Evolutionary conservation across 2,113 vertebrate genomes (phyloP).

Genomic region (Arizona elegans): DNA sequence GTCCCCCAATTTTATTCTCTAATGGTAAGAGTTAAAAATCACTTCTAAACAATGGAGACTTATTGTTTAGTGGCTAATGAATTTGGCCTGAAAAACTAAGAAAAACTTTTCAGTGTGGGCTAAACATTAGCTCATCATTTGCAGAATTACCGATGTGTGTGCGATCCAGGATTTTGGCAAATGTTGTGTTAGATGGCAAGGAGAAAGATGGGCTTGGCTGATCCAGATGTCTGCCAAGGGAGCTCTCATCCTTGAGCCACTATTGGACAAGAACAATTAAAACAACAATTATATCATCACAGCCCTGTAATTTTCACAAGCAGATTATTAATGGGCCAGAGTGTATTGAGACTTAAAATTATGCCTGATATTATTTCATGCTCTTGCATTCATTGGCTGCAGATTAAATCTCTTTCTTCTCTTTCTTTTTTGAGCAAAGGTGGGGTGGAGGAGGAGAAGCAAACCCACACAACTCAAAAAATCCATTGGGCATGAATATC

Average conservation of each 20-base stretch:
- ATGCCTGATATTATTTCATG: not conserved
- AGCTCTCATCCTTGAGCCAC: conserved; percentile 38
- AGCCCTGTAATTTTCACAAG: conserved; percentile 15
- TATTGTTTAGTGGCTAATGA: not conserved
- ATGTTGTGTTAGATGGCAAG: conserved; percentile 27
- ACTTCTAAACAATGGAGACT: not conserved
- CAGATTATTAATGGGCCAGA: conserved; percentile 24
- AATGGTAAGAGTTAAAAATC: not conserved
- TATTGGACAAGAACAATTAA: conserved; percentile 43
- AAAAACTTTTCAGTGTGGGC: not conserved
- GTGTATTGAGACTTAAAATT: conserved; percentile 10
- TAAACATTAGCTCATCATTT: not conserved
- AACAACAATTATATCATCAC: conserved; percentile 43
- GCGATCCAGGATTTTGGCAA: not conserved
- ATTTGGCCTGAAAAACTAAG: not conserved
- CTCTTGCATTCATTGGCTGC: not conserved
- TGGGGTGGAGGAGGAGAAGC: not conserved
- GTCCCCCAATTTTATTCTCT: not conserved
- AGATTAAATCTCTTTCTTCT: not conserved
- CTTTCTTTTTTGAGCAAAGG: not conserved
- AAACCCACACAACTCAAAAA: not conserved
- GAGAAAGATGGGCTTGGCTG: conserved; percentile 35
- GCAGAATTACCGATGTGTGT: not conserved
- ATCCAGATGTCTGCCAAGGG: conserved; percentile 39
- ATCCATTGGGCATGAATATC: not conserved